Conservation (phyloP, 37 sponge, comb jelly and placozoan genomes). For the Agelas oroides region DNA sequence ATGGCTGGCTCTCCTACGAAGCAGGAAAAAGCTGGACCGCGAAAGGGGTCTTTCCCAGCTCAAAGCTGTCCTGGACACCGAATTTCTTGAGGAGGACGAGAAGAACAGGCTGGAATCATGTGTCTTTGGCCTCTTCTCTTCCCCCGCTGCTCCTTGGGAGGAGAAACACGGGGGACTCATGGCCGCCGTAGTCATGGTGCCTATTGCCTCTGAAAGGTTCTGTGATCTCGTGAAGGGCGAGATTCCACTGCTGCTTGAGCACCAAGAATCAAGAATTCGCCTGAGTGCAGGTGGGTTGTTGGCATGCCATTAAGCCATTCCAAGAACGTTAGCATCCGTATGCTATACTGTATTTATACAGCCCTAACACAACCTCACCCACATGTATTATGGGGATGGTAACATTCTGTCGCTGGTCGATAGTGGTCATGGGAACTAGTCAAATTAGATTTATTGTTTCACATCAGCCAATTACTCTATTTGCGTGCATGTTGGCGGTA, state of each 20-base stretch:
- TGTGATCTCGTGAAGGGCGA: constrained; percentile 9
- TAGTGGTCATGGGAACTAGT: too few relatives aligned
- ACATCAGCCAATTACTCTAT: too few relatives aligned
- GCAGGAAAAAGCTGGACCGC: constrained; percentile 67
- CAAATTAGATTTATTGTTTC: too few relatives aligned
- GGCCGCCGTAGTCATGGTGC: constrained; percentile 30
- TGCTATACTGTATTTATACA: too few relatives aligned
- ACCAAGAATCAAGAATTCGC: constrained; percentile 66
- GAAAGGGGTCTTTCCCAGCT: constrained; percentile 69
- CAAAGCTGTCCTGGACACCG: constrained; percentile 2
- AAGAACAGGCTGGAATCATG: neutral
- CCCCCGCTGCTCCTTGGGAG: constrained; percentile 55
- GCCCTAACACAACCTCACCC: too few relatives aligned
- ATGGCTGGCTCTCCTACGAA: constrained; percentile 18
- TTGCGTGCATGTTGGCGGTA: too few relatives aligned
- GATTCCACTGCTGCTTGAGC: constrained; percentile 59
- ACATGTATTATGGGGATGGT: too few relatives aligned
- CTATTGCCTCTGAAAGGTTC: neutral
- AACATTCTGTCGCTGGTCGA: too few relatives aligned
- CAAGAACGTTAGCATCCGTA: too few relatives aligned
- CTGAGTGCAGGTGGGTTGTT: constrained; percentile 62
- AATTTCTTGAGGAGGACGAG: neutral
- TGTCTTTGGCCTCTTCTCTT: neutral
- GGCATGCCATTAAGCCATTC: too few relatives aligned
- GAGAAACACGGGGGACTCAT: constrained; percentile 67